Base-by-base conservation (phyloP, 2,888 invertebrate species). In the Ochropacha duplaris region DNA sequence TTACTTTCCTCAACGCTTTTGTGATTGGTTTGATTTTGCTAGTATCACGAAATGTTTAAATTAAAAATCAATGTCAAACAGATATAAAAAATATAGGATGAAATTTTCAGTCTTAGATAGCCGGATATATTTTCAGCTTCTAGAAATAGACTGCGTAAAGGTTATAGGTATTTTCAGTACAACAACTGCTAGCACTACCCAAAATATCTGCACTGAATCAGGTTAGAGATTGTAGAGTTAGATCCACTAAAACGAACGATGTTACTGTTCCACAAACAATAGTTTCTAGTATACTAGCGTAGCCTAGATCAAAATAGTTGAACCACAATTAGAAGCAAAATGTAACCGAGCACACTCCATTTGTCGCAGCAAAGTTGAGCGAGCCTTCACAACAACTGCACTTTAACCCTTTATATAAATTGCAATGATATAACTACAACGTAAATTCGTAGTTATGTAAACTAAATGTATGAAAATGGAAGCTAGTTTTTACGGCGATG, bases 301-400 rank as follows among this genome's bases (percentile, higher is more conserved):
- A 44, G 19, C 2, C 44, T 44, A 44, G 19, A 19, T 44, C 44
- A 19, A 44, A 44, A 64, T 54, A 57, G 44, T 44, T 19, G 39
- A 39, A 16, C 39, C 39, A 39, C 39, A 39, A 16, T 39, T 14
- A 39, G 39, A 39, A 4, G 16, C 39, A 16, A 39, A 39, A 39
- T 39, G 39, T 39, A 16, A 14, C 16, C 16, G 39, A 39, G 39
- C 6, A 16, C 14, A 16, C 39, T 16, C 39, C 39, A 39, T 39
- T 39, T 39, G 39, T 16, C 16, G 6, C 39, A 16, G 39, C 8
- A 39, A 39, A 39, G 39, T 39, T 39, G 16, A 39, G 16, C 6
- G 16, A 39, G 16, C 6, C 39, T 4, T 16, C 39, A 39, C 39
- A 39, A 39, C 39, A 39, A 39, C 39, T 39, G 39, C 39, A 16